Base-by-base conservation (phyloP, 2,888 invertebrate species). In the Eilema griseolum region DNA sequence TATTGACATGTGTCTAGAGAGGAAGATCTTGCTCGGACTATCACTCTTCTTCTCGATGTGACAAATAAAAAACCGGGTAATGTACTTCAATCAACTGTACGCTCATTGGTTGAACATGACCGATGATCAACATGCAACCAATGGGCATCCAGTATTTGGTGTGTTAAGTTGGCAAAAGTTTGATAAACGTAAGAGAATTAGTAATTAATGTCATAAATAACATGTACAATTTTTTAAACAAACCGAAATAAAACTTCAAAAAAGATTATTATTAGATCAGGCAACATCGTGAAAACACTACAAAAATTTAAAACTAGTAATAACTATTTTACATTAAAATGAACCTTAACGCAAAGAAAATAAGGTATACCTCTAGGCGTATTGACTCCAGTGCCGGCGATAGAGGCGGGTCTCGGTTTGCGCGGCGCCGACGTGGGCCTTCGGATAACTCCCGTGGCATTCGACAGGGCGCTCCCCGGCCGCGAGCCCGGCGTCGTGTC, bases 381-480 rank as follows among this genome's bases (percentile, higher is more conserved):
- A 80, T 97, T 97, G 86, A 98, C 97, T 79, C 98, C 98, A 70
- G 98, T 98, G 87, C 98, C 97, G 82, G 96, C 86, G 97, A 98
- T 92, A 97, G 97, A 89, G 96, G 96, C 84, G 95, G 86, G 96
- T 93, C 87, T 95, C 85, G 97, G 96, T 83, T 97, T 97, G 89
- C 97, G 83, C 96, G 97, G 86, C 97, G 96, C 78, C 95, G 96
- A 82, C 96, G 96, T 71, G 93, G 95, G 79, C 96, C 96, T 84
- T 96, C 96, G 82, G 14, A 84, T 72, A 57, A 85, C 96, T 82
- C 96, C 95, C 70, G 96, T 90, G 66, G 94, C 94, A 84, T 95
- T 95, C 59, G 96, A 98, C 96, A 98, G 96, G 83, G 98, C 98
- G 95, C 98, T 98, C 91, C 97, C 97, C 78, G 98, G 98, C 90